Conservation (phyloP, 2,113 vertebrate genomes). For the Gasterosteus aculeatus region DNA sequence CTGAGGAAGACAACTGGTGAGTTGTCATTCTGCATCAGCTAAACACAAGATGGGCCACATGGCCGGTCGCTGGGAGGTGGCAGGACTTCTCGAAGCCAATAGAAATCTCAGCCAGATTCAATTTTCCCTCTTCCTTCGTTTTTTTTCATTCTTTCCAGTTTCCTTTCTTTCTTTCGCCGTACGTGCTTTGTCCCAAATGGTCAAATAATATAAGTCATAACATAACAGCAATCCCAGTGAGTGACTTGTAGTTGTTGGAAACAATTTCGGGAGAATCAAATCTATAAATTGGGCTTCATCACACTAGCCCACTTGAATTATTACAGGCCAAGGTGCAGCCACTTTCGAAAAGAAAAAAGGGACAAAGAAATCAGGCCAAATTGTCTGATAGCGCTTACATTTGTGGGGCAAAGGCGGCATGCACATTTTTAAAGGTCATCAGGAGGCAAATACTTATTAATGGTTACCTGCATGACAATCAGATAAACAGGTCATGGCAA, state of each 20-base stretch:
- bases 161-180: slow-evolving; percentile 5
- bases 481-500: slow-evolving; percentile 96
- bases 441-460: slow-evolving; percentile 99
- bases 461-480: slow-evolving; percentile 95
- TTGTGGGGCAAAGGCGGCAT: slow-evolving; percentile 85
- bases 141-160: neutral
- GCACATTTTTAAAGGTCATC: slow-evolving; percentile 93
- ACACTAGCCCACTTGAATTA: slow-evolving; percentile 26
- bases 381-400: slow-evolving; percentile 83
- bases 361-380: slow-evolving; percentile 59
- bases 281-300: slow-evolving; percentile 24
- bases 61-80: slow-evolving; percentile 59
- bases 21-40: slow-evolving; percentile 86
- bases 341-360: slow-evolving; percentile 48
- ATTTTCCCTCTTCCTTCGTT: slow-evolving; percentile 5
- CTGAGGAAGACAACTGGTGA: slow-evolving; percentile 87
- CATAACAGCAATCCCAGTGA: slow-evolving; percentile 15
- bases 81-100: slow-evolving; percentile 60
- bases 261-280: slow-evolving; percentile 29
- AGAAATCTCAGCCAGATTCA: slow-evolving; percentile 51
- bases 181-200: slow-evolving; percentile 7
- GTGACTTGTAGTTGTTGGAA: slow-evolving; percentile 23
- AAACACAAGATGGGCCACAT: slow-evolving; percentile 59
- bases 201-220: slow-evolving; percentile 25
- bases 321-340: slow-evolving; percentile 58